Base-by-base conservation (phyloP, 2,797 vertebrate species). In the Podargus strigoides region DNA sequence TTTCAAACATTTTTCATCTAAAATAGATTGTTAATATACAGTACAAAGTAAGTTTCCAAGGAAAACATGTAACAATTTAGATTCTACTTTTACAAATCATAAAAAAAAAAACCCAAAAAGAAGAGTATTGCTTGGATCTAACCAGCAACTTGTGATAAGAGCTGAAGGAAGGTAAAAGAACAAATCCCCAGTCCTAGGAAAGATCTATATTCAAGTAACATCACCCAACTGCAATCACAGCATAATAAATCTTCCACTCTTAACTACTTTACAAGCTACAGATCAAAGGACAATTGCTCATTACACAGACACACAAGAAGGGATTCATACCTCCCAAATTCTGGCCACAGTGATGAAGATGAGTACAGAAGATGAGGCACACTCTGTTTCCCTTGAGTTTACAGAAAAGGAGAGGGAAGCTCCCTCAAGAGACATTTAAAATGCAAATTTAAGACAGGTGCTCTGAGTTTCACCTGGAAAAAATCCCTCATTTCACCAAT, bases 341-440 rank as follows among this genome's bases (percentile, higher is more conserved):
- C 44, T 16, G 7, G 27, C 36, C 52, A 3, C 7, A 3, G 2
- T 0, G 12, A 7, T 2, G n/a, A n/a, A n/a, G n/a, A n/a, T n/a
- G n/a, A n/a, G 2, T 0, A 3, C 22, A 63, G 22, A 30, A 63
- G 5, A 5, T 0, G 1, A 28, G 6, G 1, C 5, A 1, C 9
- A 1, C 46, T 2, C 19, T 18, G 2, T 21, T 80, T 7, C 3
- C 22, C 23, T 19, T 6, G 4, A 42, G 9, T 1, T 50, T 8
- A 9, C 7, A 34, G 34, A 2, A 24, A n/a, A 58, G 12, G 0
- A 6, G 7, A 56, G 4, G 6, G 39, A 58, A 0, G 2, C 1
- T 12, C 6, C 10, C 5, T 2, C 0, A 7, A 8, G 24, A 52
- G 3, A 8, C 44, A 37, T 36, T 79, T 2, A 41, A 59, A 72